phyloP scores from a whole-genome alignment of 2,113 vertebrate species.

The Pandion haliaetus region DNA sequence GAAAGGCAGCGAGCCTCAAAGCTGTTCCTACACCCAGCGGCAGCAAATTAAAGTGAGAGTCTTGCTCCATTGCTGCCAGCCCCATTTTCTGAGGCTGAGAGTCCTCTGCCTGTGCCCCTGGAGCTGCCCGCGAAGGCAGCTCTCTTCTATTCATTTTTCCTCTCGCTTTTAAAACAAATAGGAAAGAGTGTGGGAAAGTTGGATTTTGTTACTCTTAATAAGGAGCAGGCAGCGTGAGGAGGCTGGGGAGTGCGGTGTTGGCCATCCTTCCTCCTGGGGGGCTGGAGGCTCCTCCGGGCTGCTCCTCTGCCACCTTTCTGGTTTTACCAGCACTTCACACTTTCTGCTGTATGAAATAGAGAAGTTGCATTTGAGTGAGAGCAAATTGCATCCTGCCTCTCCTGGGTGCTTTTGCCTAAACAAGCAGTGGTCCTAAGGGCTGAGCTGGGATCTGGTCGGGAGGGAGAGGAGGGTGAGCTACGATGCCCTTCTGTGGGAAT shows the following conservation, averaged over 20 bases:
- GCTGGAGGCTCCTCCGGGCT: neutral
- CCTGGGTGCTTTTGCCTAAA: neutral
- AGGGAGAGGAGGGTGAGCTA: neutral
- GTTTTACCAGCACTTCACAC: neutral
- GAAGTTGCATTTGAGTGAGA: neutral
- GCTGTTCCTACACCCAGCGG: neutral
- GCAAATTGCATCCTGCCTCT: neutral
- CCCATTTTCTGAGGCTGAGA: neutral
- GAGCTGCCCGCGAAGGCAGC: neutral
- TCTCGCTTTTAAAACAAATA: neutral
- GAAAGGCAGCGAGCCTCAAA: neutral
- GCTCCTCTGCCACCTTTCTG: neutral
- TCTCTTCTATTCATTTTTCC: neutral
- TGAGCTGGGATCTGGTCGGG: neutral
- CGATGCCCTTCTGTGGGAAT: neutral
- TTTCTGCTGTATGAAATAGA: neutral
- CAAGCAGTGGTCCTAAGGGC: neutral
- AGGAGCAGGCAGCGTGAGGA: neutral
- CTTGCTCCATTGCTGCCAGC: neutral
- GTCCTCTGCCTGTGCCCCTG: neutral
- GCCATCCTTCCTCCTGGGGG: rapidly evolving
- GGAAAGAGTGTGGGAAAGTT: neutral
- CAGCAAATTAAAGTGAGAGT: neutral
- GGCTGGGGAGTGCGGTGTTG: rapidly evolving
- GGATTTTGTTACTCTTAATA: neutral